Evolutionary conservation across 2,113 vertebrate genomes (phyloP).

Genomic region (Manacus vitellinus): DNA sequence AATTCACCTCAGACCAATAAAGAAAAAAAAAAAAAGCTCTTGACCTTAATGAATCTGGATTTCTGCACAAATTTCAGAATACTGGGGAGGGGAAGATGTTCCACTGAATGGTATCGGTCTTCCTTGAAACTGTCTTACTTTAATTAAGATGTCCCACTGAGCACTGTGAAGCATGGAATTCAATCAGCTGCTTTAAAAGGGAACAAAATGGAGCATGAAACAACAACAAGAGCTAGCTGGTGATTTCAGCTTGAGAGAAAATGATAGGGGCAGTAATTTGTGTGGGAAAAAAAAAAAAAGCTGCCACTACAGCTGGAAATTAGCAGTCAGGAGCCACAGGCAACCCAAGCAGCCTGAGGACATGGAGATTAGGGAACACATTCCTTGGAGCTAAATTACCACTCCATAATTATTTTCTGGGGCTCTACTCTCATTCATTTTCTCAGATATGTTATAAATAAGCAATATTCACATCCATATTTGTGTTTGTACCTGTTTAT

Average conservation of each 20-base stretch:
- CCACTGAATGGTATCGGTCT: neutral
- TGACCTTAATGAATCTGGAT: neutral
- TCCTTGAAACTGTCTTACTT: neutral
- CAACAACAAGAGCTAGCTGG: neutral
- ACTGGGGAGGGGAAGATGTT: neutral
- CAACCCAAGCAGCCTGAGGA: neutral
- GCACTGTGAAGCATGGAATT: neutral
- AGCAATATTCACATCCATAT: neutral
- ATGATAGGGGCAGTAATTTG: neutral
- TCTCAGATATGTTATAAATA: neutral
- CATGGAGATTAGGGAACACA: neutral
- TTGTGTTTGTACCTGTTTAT: neutral
- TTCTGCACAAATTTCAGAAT: neutral
- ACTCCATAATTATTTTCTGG: neutral
- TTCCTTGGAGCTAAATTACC: neutral
- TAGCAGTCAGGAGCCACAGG: neutral
- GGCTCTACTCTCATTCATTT: neutral
- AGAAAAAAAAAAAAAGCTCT: neutral
- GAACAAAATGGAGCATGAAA: slow-evolving; percentile 34
- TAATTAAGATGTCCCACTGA: neutral
- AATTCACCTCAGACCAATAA: neutral
- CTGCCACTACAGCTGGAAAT: neutral
- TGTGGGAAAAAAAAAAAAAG: neutral
- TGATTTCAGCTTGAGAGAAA: neutral
- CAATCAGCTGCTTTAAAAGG: neutral